phyloP scores from a whole-genome alignment of 2,888 invertebrate genomes.

The Scrobipalpa costella region DNA sequence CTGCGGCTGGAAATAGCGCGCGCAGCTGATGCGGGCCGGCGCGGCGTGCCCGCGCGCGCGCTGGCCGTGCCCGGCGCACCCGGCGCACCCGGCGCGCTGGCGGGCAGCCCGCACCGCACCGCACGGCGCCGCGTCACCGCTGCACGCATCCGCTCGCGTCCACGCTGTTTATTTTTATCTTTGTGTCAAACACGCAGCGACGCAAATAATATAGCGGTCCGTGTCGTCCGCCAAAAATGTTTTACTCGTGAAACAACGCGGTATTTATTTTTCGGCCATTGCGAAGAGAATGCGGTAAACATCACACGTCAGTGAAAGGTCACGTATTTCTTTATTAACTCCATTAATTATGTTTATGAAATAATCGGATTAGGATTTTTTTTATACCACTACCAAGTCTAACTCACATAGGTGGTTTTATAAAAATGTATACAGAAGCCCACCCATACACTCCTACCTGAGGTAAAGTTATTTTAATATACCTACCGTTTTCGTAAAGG shows the following conservation, averaged over 20 bases:
- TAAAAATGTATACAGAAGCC: too few species aligned
- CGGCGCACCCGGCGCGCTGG: not conserved
- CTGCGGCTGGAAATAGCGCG: conserved; percentile 14
- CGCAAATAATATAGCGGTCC: conserved; percentile 18
- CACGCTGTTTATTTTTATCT: conserved; percentile 15
- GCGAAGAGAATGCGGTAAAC: conserved; percentile 1
- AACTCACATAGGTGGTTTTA: too few species aligned
- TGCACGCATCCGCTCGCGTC: conserved; percentile 12
- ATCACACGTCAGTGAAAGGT: not conserved
- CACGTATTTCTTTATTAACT: not conserved
- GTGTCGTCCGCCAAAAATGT: conserved; percentile 19
- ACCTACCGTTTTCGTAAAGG: too few species aligned
- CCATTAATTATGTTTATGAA: not conserved
- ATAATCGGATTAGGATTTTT: too few species aligned
- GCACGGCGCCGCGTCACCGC: conserved; percentile 13
- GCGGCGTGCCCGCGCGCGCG: not conserved
- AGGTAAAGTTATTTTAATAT: too few species aligned
- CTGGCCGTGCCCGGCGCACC: not conserved
- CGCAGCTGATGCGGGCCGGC: conserved; percentile 11
- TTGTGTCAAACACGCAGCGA: conserved; percentile 15
- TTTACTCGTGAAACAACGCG: conserved; percentile 14
- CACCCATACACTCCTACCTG: too few species aligned
- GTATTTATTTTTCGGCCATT: conserved; percentile 8
- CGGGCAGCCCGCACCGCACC: not conserved
- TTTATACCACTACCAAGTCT: too few species aligned